Evolutionary conservation across 2,888 invertebrate species (phyloP), one percentile per base, ranked within the genome.

Genomic region (Himalopsyche anomala): DNA sequence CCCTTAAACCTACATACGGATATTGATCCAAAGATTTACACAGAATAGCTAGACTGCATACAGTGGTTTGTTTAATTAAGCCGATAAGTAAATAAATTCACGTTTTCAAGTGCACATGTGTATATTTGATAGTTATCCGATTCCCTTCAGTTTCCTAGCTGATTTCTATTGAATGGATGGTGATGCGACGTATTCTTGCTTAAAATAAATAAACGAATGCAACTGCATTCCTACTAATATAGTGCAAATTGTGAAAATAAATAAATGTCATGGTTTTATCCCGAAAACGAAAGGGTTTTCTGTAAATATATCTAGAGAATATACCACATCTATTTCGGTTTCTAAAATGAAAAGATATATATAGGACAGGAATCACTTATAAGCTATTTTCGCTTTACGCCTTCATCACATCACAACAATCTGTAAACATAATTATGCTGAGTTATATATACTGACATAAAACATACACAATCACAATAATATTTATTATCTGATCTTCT

Each of bases 31-130:
- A 15, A 69, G 11, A 28, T 69, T 69, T 36, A 28, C 28, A 69
- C 11, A 36, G 19, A 74, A 74, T 36, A 74, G 28, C 74, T 15
- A 3, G 36, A 12, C 36, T 38, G 15, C 74, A 74, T 38, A 36
- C 74, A 36, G 38, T 38, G 74, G 74, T 36, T 28, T 4, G 74
- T 74, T 38, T 74, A 74, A 74, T 74, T 28, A 74, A 74, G 38
- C 74, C 74, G 36, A 15, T 74, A 74, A 74, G 74, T 74, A 74
- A 74, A 74, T 36, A 74, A 74, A 74, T 74, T 36, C 38, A 38
- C 38, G 36, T 36, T 74, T 36, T 2, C 15, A 74, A 12, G 36
- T 74, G 38, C 74, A 36, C 15, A 74, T 36, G 74, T 1, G 74
- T 9, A 74, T 74, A 74, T 74, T 74, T 74, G 74, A 74, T 36